Evolutionary conservation across 1,140 invertebrate species (phyloP), one percentile per base, ranked within the genome.

Genomic region (Papilio glaucus): DNA sequence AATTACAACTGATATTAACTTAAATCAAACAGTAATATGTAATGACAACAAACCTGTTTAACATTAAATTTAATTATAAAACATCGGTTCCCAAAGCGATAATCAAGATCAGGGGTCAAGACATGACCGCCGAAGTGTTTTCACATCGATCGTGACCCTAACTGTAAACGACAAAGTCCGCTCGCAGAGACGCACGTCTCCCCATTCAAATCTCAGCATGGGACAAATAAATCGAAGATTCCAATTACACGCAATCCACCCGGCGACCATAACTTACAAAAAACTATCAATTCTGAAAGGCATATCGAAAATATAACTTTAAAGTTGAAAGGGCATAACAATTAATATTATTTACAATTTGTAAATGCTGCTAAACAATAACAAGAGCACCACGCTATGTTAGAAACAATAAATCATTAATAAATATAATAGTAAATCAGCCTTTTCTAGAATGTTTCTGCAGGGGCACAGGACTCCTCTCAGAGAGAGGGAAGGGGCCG

Each of bases 201-300:
- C 62, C 74, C 72, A 85, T 86, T 80, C 67, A 65, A 74, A 74
- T 79, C 83, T 71, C 84, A 87, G 83, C 84, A 78, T 76, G 86
- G 77, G 74, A 77, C 74, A 79, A 79, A 82, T 79, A 82, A 79
- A 74, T 78, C 61, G 42, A 57, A 79, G 45, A 77, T 78, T 81
- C 73, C 77, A 73, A 83, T 80, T 76, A 76, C 37, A 38, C 15
- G 29, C 61, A 37, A 38, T 37, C 29, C 12, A 18, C 7, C 65
- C 29, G 9, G 21, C 38, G 67, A 38, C 61, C 67, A 62, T 70
- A 74, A 73, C 41, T 68, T 68, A 69, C 24, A 61, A 39, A 69
- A 73, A 68, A 73, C 65, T 37, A 70, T 67, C 21, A 53, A 53
- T 24, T 53, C 49, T 53, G 21, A 18, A 49, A 33, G n/a, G 45